Base-by-base conservation (phyloP, 2,113 vertebrate species). In the Chinchilla lanigera region DNA sequence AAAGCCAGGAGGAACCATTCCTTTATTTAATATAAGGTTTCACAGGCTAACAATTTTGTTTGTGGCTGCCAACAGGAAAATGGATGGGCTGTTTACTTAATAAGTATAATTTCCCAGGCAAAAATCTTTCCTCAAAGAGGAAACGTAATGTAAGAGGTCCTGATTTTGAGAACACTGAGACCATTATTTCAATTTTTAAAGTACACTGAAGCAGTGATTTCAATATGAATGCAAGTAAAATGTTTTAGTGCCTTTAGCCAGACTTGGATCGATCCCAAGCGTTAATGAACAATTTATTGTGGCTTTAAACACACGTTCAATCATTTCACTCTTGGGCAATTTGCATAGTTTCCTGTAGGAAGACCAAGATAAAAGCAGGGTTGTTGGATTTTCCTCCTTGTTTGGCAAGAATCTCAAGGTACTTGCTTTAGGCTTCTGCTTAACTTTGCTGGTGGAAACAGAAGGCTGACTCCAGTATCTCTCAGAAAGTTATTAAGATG, bases 251-350 rank as follows among this genome's bases (percentile, higher is more conserved):
- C 63, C 63, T 84, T 82, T 41, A 60, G 44, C 38, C 44, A 85
- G 67, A n/a, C 16, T 22, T 56, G 50, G 35, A 83, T 92, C 56
- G 56, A 94, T 82, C 54, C 88, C 86, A 80, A 80, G 89, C 41
- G 60, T 91, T 94, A 98, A 86, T 96, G 83, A 97, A 87, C 93
- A 96, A 92, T 85, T 90, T 75, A 87, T 35, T 75, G 28, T 87
- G 56, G 50, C 50, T 92, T 94, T 83, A 96, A 96, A 78, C 22
- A 69, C 52, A 77, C 28, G 60, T 86, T 75, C 60, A 73, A 52
- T 77, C 73, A 81, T 91, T 81, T 50, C 73, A 89, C 28, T 44
- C 73, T 65, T 73, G 60, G 82, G 78, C 1, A 91, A 95, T 95
- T 80, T 93, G 41, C 61, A 93, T 38, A 41, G 50, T 89, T 96